Conservation (phyloP, 2,888 invertebrate genomes). For the Ellobium chinense region DNA sequence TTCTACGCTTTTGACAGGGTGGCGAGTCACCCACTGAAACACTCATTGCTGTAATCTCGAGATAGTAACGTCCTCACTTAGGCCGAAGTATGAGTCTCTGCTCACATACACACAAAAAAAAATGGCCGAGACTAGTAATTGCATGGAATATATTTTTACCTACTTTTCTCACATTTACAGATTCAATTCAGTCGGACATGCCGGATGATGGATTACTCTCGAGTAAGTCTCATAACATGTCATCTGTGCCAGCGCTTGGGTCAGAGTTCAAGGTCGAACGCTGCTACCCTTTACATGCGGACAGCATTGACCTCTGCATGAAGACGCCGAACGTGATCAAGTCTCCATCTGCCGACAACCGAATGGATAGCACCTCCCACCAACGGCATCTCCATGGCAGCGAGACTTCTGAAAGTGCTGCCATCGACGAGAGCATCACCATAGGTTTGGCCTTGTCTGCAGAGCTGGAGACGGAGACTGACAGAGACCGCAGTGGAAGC, state of each 20-base stretch:
- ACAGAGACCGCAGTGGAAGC: neutral
- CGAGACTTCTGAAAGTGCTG: neutral
- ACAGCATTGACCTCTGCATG: slow-evolving; percentile 35
- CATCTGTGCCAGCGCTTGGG: neutral
- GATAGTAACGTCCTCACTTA: no score
- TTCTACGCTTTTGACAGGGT: no score
- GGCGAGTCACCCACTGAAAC: no score
- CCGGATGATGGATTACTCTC: neutral
- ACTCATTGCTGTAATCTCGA: no score
- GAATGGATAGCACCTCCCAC: neutral
- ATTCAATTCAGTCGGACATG: neutral
- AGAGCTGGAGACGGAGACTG: slow-evolving; percentile 30
- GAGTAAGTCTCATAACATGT: slow-evolving; percentile 11
- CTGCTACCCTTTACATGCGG: slow-evolving; percentile 14
- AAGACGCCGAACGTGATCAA: neutral
- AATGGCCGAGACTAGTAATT: no score
- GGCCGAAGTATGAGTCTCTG: no score
- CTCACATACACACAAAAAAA: no score
- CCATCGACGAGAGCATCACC: slow-evolving; percentile 21
- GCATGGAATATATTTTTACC: no score
- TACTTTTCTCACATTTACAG: no score
- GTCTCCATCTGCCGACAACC: neutral
- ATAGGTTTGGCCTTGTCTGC: slow-evolving; percentile 34
- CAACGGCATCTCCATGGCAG: neutral
- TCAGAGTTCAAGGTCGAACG: slow-evolving; percentile 40